A percentile compares a stretch with the other conserved stretches of the same genome.
Evolutionary conservation across 2,113 vertebrate genomes (phyloP).

Genomic region (Conger conger): DNA sequence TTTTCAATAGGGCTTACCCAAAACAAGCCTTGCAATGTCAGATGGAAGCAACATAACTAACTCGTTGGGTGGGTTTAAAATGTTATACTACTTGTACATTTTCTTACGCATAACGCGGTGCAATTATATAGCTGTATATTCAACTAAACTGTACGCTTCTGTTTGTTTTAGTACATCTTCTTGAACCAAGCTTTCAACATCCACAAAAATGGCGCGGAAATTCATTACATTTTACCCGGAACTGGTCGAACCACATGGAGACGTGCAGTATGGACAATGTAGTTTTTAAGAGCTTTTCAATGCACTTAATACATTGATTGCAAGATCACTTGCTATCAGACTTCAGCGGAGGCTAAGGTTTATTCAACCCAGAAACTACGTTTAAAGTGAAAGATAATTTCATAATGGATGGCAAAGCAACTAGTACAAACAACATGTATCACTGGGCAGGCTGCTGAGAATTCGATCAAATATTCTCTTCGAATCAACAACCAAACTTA

Average conservation of each 20-base stretch:
- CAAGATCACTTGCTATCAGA: no score
- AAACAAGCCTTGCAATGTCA: constrained; percentile 89
- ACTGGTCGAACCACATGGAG: background rate
- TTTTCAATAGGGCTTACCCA: constrained; percentile 75
- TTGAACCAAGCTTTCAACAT: constrained; percentile 27
- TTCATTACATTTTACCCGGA: constrained; percentile 62
- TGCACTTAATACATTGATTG: no score
- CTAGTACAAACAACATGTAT: no score
- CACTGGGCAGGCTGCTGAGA: no score
- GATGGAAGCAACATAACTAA: constrained; percentile 89
- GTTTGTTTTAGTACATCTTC: background rate
- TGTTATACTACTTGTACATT: background rate
- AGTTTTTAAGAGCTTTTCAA: constrained; percentile 40
- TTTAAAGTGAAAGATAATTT: no score
- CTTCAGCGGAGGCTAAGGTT: no score
- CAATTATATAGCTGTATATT: background rate
- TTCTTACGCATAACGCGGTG: background rate
- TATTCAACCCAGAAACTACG: no score
- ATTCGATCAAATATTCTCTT: no score
- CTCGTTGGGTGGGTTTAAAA: background rate
- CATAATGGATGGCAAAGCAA: no score
- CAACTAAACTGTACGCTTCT: background rate
- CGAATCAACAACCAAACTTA: no score
- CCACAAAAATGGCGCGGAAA: constrained; percentile 76
- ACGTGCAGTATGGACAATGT: constrained; percentile 43